Base-by-base conservation (phyloP, 2,888 invertebrate genomes). In the Drosophila mettleri region DNA sequence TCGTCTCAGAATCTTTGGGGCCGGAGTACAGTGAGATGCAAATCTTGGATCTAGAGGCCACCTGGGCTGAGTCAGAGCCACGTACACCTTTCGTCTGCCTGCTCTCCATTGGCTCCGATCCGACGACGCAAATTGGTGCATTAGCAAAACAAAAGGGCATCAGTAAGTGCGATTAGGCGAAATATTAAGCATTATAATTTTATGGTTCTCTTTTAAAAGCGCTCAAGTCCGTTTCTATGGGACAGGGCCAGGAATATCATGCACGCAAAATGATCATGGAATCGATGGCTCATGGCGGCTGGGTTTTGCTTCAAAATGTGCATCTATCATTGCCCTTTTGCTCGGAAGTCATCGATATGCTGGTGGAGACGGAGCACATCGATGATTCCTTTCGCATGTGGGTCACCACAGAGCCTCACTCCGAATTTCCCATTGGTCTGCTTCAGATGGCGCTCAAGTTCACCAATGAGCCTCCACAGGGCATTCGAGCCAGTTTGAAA, bases 381-480 rank as follows among this genome's bases (percentile, higher is more conserved):
- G 95, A 98, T 88, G 96, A 96, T 7, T 94, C 94, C 0, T 98
- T 98, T 91, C 94, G 98, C 53, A 94, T 98, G 46, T 99, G 98
- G 98, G 94, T 99, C 76, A 98, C 98, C 0, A 98, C 98, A 0
- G 98, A 98, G 93, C 97, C 97, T 0, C 98, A 99, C 91, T 94
- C 95, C 12, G 96, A 97, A 80, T 99, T 99, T 92, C 98, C 98
- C 0, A 99, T 99, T 86, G 97, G 95, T 6, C 91, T 95, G 33
- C 92, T 95, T 16, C 96, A 98, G 94, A 97, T 97, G 95, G 97
- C 98, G 6, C 98, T 99, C 65, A 99, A 99, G 93, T 99, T 98
- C 90, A 99, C 99, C 1, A 98, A 98, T 91, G 99, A 99, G 93
- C 98, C 98, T 14, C 98, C 99, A 0, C 98, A 98, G 93, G 99